phyloP scores from a whole-genome alignment of 2,888 invertebrate genomes.

The Aspidiotus destructor region DNA sequence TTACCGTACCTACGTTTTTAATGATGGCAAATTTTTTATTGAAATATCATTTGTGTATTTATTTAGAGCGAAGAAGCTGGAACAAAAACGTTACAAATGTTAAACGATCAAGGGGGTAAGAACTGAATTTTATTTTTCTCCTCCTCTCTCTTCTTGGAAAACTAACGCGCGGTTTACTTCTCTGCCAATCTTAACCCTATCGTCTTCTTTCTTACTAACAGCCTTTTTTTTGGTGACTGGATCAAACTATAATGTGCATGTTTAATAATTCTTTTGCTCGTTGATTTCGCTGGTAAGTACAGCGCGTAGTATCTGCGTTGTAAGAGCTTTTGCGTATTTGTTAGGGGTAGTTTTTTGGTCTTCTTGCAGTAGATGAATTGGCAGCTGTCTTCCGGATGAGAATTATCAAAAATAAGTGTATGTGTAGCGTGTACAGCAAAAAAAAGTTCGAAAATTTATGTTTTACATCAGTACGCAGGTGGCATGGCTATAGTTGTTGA shows the following conservation, averaged over 20 bases:
- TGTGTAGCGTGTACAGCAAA: too few species aligned
- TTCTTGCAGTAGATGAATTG: too few species aligned
- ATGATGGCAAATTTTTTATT: not conserved
- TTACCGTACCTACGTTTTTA: not conserved
- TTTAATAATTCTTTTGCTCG: not conserved
- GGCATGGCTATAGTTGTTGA: slow-evolving; percentile 22
- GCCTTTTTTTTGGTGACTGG: slow-evolving; percentile 6
- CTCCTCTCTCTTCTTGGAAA: slow-evolving; percentile 25
- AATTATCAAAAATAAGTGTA: too few species aligned
- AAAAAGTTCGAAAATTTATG: too few species aligned
- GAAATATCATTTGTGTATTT: slow-evolving; percentile 35
- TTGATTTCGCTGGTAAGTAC: too few species aligned
- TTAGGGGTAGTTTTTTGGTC: too few species aligned
- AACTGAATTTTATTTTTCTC: slow-evolving; percentile 38
- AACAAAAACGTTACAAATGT: slow-evolving; percentile 77
- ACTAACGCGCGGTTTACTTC: slow-evolving; percentile 10
- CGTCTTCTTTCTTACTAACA: slow-evolving; percentile 17
- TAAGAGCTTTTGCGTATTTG: too few species aligned
- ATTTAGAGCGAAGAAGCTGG: slow-evolving; percentile 87
- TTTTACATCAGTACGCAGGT: slow-evolving; percentile 3
- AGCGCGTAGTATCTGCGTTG: too few species aligned
- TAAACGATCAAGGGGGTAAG: slow-evolving; percentile 94
- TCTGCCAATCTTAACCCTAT: slow-evolving; percentile 1
- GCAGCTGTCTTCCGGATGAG: too few species aligned
- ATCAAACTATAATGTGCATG: too few species aligned